Percentiles rank a stretch among this genome's conserved stretches.
phyloP scores from a whole-genome alignment of 2,888 invertebrate genomes.

The Coleophora deauratella region DNA sequence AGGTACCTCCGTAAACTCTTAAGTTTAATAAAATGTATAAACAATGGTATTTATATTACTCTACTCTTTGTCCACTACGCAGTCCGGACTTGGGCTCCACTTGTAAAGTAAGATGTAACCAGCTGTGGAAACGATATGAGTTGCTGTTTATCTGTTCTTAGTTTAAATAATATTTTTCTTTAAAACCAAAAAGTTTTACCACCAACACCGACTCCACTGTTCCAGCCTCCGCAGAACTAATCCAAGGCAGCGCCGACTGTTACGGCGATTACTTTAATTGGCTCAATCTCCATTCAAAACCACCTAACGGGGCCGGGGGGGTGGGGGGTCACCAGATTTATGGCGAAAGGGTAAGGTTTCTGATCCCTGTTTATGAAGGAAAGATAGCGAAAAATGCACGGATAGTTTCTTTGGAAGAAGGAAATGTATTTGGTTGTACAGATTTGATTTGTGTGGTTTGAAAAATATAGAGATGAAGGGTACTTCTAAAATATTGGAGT shows the following conservation, averaged over 20 bases:
- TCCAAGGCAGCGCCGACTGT: conserved; percentile 81
- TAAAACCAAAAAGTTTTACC: neutral
- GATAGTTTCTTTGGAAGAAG: conserved; percentile 1
- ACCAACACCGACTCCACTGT: conserved; percentile 28
- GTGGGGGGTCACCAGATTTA: conserved; percentile 59
- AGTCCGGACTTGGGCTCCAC: no score
- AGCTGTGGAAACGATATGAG: no score
- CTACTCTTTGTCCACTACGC: no score
- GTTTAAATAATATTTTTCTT: neutral
- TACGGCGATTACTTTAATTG: conserved; percentile 82
- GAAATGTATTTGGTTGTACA: neutral
- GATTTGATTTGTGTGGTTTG: neutral
- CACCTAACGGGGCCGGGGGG: conserved; percentile 49
- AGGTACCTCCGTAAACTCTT: no score
- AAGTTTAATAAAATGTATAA: no score
- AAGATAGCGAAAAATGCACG: conserved; percentile 22
- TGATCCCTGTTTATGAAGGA: conserved; percentile 73
- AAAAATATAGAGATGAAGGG: no score
- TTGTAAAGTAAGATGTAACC: no score
- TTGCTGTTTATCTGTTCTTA: no score
- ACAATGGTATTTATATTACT: no score
- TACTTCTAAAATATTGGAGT: no score
- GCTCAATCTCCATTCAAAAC: conserved; percentile 78
- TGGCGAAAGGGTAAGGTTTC: conserved; percentile 67
- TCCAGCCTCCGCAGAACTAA: conserved; percentile 64